These are phyloP conservation scores for Centropyge bicolor DNA, from an alignment of 2,797 vertebrate genomes.

Conservation along the genomic window DNA sequence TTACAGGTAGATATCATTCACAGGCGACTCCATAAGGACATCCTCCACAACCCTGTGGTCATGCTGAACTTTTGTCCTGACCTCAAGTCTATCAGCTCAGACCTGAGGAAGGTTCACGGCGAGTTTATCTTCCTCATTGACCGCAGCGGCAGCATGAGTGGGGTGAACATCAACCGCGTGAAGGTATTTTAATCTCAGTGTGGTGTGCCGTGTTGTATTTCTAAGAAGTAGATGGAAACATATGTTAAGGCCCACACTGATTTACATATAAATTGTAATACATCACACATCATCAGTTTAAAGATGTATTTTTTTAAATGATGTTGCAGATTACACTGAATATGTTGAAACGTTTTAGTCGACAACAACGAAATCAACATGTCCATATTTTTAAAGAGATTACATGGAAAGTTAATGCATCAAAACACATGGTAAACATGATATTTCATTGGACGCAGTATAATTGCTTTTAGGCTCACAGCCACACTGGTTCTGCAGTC, in stretches of 20 bases:
- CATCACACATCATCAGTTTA: background rate
- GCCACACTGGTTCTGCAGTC: background rate
- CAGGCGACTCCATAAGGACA: conserved; percentile 95
- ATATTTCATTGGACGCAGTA: background rate
- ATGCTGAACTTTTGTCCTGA: conserved; percentile 98
- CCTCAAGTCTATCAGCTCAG: conserved; percentile 86
- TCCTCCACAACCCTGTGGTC: conserved; percentile 93
- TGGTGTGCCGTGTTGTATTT: background rate
- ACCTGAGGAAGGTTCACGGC: conserved; percentile 89
- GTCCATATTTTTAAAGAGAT: background rate
- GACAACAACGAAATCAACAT: background rate
- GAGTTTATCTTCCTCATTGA: conserved; percentile 97
- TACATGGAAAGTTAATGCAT: conserved; percentile 5
- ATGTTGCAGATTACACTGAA: background rate
- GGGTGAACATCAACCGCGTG: conserved; percentile 85
- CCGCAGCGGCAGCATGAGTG: conserved; percentile 93
- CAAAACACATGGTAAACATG: background rate
- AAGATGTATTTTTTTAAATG: background rate
- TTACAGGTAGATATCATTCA: conserved; percentile 91
- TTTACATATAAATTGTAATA: conserved; percentile 18
- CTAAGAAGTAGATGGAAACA: background rate
- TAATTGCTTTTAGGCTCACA: conserved; percentile 8
- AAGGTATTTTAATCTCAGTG: conserved; percentile 85
- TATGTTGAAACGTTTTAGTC: background rate
- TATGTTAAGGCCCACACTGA: background rate